Evolutionary conservation across 1,140 invertebrate species (phyloP).

Genomic region (Zeugodacus cucurbitae): DNA sequence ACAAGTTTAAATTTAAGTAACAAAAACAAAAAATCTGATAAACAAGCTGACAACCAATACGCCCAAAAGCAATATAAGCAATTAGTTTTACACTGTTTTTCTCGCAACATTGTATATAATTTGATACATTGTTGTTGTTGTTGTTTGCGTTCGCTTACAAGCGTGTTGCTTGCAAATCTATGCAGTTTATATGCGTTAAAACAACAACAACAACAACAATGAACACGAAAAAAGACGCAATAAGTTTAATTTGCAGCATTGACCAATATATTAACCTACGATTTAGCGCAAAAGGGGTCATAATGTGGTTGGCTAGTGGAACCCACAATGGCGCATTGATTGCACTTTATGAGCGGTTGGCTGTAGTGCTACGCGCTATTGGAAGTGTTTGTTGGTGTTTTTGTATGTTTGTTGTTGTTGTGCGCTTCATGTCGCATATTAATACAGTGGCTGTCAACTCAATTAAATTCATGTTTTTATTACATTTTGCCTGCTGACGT

Average conservation of each 20-base stretch:
- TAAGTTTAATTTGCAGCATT: slow-evolving; percentile 13
- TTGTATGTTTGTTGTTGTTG: background rate
- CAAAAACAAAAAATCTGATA: background rate
- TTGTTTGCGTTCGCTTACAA: background rate
- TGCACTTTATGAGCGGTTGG: background rate
- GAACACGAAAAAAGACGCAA: background rate
- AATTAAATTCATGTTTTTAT: slow-evolving; percentile 37
- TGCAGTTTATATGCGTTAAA: background rate
- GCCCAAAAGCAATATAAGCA: background rate
- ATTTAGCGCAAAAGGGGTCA: slow-evolving; percentile 7
- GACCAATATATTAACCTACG: slow-evolving; percentile 28
- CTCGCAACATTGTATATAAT: background rate
- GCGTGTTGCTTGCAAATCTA: background rate
- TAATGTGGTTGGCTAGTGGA: background rate
- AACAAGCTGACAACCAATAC: background rate
- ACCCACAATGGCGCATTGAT: slow-evolving; percentile 1
- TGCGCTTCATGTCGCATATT: background rate
- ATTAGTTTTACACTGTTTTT: slow-evolving; percentile 8
- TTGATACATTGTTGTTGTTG: background rate
- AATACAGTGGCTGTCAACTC: slow-evolving; percentile 31
- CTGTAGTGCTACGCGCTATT: background rate
- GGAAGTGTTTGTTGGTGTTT: background rate
- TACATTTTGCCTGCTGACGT: background rate
- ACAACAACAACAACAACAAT: background rate
- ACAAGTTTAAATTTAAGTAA: background rate